Base-by-base conservation (phyloP, 2,888 invertebrate genomes). In the Campoplex nolae region DNA sequence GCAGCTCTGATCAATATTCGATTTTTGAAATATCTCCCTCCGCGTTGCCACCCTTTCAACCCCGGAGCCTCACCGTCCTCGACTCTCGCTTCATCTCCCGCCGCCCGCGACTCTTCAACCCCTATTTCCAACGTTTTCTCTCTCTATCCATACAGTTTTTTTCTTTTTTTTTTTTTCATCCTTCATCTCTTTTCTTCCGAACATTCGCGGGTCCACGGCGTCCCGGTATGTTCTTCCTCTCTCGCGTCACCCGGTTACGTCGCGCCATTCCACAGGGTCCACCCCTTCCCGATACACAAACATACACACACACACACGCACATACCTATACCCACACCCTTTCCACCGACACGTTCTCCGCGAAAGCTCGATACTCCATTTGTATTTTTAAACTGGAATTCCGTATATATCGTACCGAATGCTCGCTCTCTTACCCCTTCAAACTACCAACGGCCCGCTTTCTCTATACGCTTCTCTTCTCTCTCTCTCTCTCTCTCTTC, bases 381-480 rank as follows among this genome's bases (percentile, higher is more conserved):
- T 93, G 93, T 93, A 93, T 93, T 93, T 93, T 93, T 93, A 93
- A 93, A 93, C 93, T 93, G 92, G 93, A 93, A 93, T 93, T 93
- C 92, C 92, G 54, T 82, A 75, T 87, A 87, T 62, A 77, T 51
- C 88, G 89, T 90, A 89, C 42, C 89, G 89, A 88, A 81, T 88
- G 90, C 86, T 85, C 81, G 88, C 89, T 88, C 85, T 88, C 89
- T 86, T 88, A 73, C 88, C 85, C 54, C 45, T n/a, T 62, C 58
- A 28, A 23, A 23, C 67, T 28, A 3, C n/a, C 48, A 23, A 13
- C 35, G 13, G 3, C 32, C 71, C 58, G 45, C 79, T 38, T 67
- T 38, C 76, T 32, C 28, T 23, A 18, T 48, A 48, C 54, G 23
- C 74, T 62, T 32, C 28, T n/a, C n/a, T n/a, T 32, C 58, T 35